Percentiles rank a stretch among this genome's conserved stretches.
Conservation (phyloP, 2,888 invertebrate species). For the Caenorhabditis sinica region DNA sequence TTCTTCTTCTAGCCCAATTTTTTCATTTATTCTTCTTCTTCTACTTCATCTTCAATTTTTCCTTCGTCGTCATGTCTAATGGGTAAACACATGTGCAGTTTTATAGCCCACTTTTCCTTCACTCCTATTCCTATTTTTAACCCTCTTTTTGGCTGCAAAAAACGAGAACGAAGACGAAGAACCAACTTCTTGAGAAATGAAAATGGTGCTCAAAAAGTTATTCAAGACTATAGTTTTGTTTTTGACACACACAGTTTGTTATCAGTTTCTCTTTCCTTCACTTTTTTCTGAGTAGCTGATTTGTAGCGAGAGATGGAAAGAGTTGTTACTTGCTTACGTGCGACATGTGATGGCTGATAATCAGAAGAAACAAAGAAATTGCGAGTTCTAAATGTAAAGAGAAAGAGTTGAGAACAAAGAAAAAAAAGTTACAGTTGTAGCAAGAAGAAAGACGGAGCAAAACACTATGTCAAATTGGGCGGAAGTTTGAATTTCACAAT, state of each 20-base stretch:
- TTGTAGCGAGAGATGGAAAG: constrained; percentile 2
- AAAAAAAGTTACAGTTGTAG: not conserved
- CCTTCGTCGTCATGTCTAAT: constrained; percentile 28
- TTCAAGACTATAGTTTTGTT: constrained; percentile 27
- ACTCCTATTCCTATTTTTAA: constrained; percentile 39
- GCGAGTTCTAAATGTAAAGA: not conserved
- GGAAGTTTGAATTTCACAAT: constrained; percentile 21
- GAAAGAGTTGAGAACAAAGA: not conserved
- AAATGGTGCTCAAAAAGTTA: not conserved
- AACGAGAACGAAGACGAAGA: too few relatives aligned
- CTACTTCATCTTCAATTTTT: constrained; percentile 21
- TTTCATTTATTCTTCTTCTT: constrained; percentile 21
- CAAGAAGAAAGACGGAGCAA: not conserved
- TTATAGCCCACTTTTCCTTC: constrained; percentile 34
- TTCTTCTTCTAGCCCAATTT: not conserved
- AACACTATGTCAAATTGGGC: constrained; percentile 16
- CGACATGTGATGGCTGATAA: constrained; percentile 26
- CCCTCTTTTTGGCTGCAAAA: constrained; percentile 29
- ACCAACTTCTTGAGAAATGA: not conserved
- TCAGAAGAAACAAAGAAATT: not conserved
- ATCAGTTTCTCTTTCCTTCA: constrained; percentile 22
- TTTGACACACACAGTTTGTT: not conserved
- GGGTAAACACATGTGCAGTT: constrained; percentile 56
- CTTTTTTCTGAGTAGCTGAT: constrained; percentile 12
- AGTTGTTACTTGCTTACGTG: constrained; percentile 44